phyloP scores from a whole-genome alignment of 2,797 vertebrate species.

The Pagetopsis macropterus region DNA sequence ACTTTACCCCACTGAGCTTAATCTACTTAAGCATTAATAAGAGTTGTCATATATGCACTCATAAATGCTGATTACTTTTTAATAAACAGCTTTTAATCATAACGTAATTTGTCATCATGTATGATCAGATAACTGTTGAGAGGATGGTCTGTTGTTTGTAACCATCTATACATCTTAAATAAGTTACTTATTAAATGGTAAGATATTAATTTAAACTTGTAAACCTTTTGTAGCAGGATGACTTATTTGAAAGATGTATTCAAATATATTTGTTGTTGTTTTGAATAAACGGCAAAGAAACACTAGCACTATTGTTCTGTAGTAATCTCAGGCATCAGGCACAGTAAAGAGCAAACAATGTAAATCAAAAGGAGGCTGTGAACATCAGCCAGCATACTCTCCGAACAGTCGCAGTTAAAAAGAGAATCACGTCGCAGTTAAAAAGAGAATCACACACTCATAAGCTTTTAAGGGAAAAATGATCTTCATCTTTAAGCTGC shows the following conservation, averaged over 20 bases:
- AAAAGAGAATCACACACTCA: slow-evolving; percentile 61
- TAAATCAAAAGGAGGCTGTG: slow-evolving; percentile 50
- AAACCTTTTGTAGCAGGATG: neutral
- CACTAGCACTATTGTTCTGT: slow-evolving; percentile 30
- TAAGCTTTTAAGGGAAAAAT: slow-evolving; percentile 64
- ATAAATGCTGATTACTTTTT: neutral
- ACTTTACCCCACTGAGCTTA: too few species aligned
- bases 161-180: neutral
- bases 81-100: neutral
- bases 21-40: too few species aligned
- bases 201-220: neutral
- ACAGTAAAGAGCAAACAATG: slow-evolving; percentile 45
- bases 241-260: slow-evolving; percentile 1
- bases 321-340: slow-evolving; percentile 38
- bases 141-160: neutral
- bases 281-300: slow-evolving; percentile 28
- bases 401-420: slow-evolving; percentile 26
- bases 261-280: neutral
- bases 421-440: slow-evolving; percentile 48
- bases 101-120: neutral
- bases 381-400: slow-evolving; percentile 56
- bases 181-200: neutral
- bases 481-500: slow-evolving; percentile 73
- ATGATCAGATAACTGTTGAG: neutral
- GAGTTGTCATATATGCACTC: neutral